Conservation (phyloP, 2,113 vertebrate species). For the Elephas maximus region DNA sequence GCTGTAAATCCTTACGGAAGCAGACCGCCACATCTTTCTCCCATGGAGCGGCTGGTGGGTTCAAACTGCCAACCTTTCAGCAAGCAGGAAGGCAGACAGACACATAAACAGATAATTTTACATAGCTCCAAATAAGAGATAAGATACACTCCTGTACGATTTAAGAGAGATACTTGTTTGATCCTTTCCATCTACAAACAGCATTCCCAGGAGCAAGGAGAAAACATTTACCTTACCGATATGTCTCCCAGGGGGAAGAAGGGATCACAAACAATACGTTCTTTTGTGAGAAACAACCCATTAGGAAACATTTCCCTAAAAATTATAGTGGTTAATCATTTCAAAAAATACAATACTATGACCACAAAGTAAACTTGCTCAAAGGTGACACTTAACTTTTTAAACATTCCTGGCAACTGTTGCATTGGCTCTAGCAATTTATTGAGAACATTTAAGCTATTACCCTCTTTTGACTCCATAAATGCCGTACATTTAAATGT, state of each 20-base stretch:
- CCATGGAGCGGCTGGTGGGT: no score
- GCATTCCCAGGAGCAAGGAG: neutral
- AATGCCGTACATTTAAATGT: neutral
- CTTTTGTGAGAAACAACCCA: constrained; percentile 8
- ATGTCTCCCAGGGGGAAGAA: neutral
- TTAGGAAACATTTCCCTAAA: neutral
- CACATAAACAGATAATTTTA: neutral
- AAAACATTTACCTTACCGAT: neutral
- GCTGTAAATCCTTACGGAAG: no score
- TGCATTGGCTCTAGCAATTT: neutral
- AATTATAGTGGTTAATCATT: neutral
- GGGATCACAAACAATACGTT: neutral
- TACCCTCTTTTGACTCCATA: neutral
- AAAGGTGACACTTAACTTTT: neutral
- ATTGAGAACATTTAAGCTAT: neutral
- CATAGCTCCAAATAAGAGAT: neutral
- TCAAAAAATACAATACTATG: neutral
- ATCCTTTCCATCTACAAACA: neutral
- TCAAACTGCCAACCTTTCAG: no score
- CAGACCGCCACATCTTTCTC: no score
- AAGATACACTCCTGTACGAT: neutral
- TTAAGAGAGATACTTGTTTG: neutral
- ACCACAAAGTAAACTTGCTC: constrained; percentile 20
- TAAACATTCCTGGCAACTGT: constrained; percentile 11
- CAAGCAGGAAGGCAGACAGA: neutral